Evolutionary conservation across 2,113 vertebrate species (phyloP), one percentile per base, ranked within the genome.

Genomic region (Ochotona princeps): DNA sequence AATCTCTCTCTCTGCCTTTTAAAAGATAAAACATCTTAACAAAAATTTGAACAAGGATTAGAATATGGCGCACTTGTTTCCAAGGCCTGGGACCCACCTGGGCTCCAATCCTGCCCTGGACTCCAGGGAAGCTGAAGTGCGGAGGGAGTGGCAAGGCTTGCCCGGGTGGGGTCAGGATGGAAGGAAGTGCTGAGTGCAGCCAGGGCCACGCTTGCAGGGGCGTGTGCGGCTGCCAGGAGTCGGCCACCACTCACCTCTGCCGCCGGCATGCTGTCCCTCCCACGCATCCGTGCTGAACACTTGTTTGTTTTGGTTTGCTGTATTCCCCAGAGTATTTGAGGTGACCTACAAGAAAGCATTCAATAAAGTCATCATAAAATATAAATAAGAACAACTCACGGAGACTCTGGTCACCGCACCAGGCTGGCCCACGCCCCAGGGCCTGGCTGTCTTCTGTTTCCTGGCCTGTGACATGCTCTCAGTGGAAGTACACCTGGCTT

Each of bases 291-390:
- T 23, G 28, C 47, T 66, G 61, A 89, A 72, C 51, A 54, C 47
- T 91, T 93, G 38, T 70, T 89, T 81, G 72, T 83, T 92, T 94
- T 74, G n/a, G 66, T 94, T 89, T 93, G 87, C 81, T 75, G 65
- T 87, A 67, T 75, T 91, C 35, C 81, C 65, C 26, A 17, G 87
- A 89, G 90, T 84, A 79, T 91, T 80, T 76, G 65, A 88, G 83
- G 49, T 74, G 81, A 83, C 54, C 88, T 83, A 83, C 54, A 93
- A 69, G 91, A 91, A 76, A 89, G 80, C 92, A 83, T 87, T 86
- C 75, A 86, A 57, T 87, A 57, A 94, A 87, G 75, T 78, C 84
- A 70, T 83, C 80, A 87, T 93, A 67, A 93, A 89, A 80, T 66
- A 83, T 38, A 87, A 87, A 89, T 93, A 72, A 94, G 83, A 83